Evolutionary conservation across 2,113 vertebrate genomes (phyloP).

Genomic region (Oreochromis tanganicae): DNA sequence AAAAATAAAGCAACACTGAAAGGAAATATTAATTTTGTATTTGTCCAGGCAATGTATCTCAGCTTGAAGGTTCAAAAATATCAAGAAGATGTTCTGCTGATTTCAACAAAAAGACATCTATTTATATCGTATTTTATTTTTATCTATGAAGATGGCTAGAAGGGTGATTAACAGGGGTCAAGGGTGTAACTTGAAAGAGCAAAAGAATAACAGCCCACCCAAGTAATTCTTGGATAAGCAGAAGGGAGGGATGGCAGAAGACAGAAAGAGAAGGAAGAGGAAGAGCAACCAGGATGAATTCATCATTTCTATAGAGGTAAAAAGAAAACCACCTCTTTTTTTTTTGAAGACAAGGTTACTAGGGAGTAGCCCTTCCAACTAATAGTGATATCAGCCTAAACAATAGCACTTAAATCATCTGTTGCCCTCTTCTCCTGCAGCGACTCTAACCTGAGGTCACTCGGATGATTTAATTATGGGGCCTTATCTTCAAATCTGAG

Average conservation of each 20-base stretch:
- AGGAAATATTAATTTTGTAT: rapidly evolving
- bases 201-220: neutral
- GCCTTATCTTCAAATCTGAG: conserved; percentile 18
- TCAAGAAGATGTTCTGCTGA: neutral
- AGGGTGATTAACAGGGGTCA: neutral
- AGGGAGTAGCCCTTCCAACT: conserved; percentile 3
- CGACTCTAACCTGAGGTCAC: neutral
- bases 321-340: neutral
- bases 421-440: neutral
- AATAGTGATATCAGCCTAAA: neutral
- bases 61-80: neutral
- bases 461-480: neutral
- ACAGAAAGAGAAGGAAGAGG: neutral
- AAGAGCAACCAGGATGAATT: neutral
- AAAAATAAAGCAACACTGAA: neutral
- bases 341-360: neutral
- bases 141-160: neutral
- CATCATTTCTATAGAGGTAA: neutral
- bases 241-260: neutral
- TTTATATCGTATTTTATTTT: neutral
- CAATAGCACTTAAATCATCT: conserved; percentile 31
- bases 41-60: neutral
- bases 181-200: neutral
- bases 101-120: neutral
- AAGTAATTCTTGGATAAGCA: neutral